Evolutionary conservation across 2,797 vertebrate genomes (phyloP), one percentile per base, ranked within the genome.

Genomic region (Orestias chungarensis): DNA sequence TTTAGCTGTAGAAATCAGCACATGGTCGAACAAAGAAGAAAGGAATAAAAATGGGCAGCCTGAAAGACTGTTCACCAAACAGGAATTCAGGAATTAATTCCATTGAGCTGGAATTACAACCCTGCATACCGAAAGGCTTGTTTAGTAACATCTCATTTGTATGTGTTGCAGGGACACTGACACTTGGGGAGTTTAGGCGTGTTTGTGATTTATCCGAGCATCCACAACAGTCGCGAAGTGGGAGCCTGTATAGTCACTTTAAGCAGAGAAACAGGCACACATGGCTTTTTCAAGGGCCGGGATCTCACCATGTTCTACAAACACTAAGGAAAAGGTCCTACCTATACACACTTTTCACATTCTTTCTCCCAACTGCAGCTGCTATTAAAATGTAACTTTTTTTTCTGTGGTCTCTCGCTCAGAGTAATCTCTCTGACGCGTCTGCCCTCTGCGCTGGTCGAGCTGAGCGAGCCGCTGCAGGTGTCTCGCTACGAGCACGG

Each of bases 381-480:
- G 11, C 38, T 44, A 52, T 43, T 76, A 71, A 57, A 38, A 55
- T 59, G 25, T 27, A 17, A 25, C 14, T 33, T 65, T 43, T 1
- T 6, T 46, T 23, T 61, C 1, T 31, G 42, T 0, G 55, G 2
- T 76, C 6, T 49, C 64, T 65, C 43, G 1, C 54, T 71, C 88
- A 99, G 97, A 90, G 95, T 99, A 40, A 96, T 95, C 75, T 93
- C 92, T 74, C 93, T 99, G 88, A 97, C 97, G n/a, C 96, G 92
- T 76, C 92, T 98, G 79, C 96, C 97, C 8, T 91, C 95, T 0
- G 90, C 96, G 66, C 91, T 99, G 6, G 95, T 98, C 73, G 96
- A 98, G 83, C 92, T 97, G 87, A 98, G 97, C 0, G 97, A 99
- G 87, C 97, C 97, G 0, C 91, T 99, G 81, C 96, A 98, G 88